Conservation (phyloP, 1,140 invertebrate species). For the Dendroctonus valens region DNA sequence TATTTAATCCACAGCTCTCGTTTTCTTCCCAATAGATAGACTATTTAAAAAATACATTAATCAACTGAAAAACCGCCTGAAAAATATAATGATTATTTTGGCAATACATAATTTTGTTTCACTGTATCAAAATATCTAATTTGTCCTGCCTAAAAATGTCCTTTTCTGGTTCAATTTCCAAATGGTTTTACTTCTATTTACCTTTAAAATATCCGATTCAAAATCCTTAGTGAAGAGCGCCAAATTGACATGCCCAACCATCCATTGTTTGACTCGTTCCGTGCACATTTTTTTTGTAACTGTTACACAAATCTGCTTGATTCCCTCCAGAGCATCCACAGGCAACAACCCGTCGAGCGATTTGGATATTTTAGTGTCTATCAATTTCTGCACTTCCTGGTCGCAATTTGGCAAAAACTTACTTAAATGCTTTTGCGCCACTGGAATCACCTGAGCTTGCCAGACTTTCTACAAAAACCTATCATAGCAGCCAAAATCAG, state of each 20-base stretch:
- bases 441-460: constrained; percentile 15
- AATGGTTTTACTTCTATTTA: background rate
- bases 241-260: constrained; percentile 40
- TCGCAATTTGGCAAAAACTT: constrained; percentile 10
- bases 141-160: too few species aligned
- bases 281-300: constrained; percentile 40
- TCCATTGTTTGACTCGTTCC: constrained; percentile 45
- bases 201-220: constrained; percentile 32
- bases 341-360: constrained; percentile 35
- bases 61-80: too few species aligned
- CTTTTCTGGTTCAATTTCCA: too few species aligned
- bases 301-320: constrained; percentile 36
- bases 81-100: too few species aligned
- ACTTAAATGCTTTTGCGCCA: constrained; percentile 22
- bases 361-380: constrained; percentile 23
- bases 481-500: background rate
- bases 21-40: too few species aligned
- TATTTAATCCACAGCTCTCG: too few species aligned
- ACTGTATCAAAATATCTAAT: too few species aligned
- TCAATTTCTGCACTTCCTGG: constrained; percentile 22
- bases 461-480: constrained; percentile 24
- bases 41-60: too few species aligned
- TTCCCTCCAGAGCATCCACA: constrained; percentile 38
- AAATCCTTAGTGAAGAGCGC: constrained; percentile 37
- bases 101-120: too few species aligned